These are phyloP conservation scores for Tricholauxania praeusta DNA, from an alignment of 2,888 invertebrate genomes.

Conservation along the genomic window DNA sequence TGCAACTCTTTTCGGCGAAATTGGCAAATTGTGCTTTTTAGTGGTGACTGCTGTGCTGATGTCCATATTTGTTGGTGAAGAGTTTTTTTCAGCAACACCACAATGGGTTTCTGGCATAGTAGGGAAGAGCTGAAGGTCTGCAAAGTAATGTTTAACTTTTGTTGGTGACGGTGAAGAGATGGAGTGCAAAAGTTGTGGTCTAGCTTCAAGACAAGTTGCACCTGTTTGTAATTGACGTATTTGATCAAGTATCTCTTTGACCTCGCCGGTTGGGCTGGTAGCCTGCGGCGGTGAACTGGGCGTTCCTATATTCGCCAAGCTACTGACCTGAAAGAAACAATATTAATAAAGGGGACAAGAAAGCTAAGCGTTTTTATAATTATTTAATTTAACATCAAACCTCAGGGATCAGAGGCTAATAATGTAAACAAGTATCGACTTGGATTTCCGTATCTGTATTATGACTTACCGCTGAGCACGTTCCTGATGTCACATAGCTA, in stretches of 20 bases:
- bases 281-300: slow-evolving; percentile 83
- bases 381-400: too few relatives aligned
- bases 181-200: slow-evolving; percentile 56
- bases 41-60: not conserved
- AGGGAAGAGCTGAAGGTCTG: slow-evolving; percentile 30
- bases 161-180: slow-evolving; percentile 53
- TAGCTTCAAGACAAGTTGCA: slow-evolving; percentile 55
- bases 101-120: slow-evolving; percentile 37
- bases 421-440: too few relatives aligned
- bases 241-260: slow-evolving; percentile 79
- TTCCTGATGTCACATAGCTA: slow-evolving; percentile 69
- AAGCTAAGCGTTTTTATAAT: too few relatives aligned
- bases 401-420: too few relatives aligned
- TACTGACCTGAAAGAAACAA: slow-evolving; percentile 65
- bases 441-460: too few relatives aligned
- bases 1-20: slow-evolving; percentile 33
- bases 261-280: slow-evolving; percentile 84
- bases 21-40: slow-evolving; percentile 10
- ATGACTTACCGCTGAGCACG: slow-evolving; percentile 72
- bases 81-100: too few relatives aligned
- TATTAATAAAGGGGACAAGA: too few relatives aligned
- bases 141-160: slow-evolving; percentile 17
- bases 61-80: slow-evolving; percentile 48
- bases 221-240: slow-evolving; percentile 73
- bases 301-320: slow-evolving; percentile 76